Evolutionary conservation across 2,888 invertebrate genomes (phyloP).

Genomic region (Scaptomyza cyrtandrae): DNA sequence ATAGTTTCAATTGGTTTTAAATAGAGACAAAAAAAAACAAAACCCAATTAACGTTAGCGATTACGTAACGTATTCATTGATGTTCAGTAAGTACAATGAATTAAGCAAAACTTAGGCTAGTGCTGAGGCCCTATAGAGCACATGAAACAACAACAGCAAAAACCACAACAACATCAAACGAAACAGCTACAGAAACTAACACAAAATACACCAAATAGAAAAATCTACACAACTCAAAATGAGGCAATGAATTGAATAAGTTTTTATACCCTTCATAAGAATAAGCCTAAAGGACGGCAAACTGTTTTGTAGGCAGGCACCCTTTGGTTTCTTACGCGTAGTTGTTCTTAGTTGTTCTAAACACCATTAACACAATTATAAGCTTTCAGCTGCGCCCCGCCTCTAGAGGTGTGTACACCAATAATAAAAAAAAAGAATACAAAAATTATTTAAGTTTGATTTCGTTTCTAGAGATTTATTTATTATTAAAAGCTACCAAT

Average conservation of each 20-base stretch:
- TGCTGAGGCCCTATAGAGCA: slow-evolving; percentile 73
- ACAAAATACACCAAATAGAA: slow-evolving; percentile 14
- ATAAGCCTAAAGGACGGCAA: slow-evolving; percentile 52
- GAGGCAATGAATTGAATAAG: slow-evolving; percentile 46
- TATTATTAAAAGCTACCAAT: slow-evolving; percentile 68
- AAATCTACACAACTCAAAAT: slow-evolving; percentile 13
- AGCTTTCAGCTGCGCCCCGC: slow-evolving; percentile 31
- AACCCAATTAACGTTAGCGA: slow-evolving; percentile 31
- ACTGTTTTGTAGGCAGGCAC: slow-evolving; percentile 34
- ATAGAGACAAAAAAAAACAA: background rate
- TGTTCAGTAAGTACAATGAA: slow-evolving; percentile 66
- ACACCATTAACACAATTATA: slow-evolving; percentile 24
- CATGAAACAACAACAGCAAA: slow-evolving; percentile 32
- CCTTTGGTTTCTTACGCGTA: slow-evolving; percentile 19
- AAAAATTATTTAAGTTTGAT: slow-evolving; percentile 59
- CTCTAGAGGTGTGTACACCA: slow-evolving; percentile 29
- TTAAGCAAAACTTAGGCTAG: slow-evolving; percentile 51
- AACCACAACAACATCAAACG: slow-evolving; percentile 30
- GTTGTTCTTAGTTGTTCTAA: slow-evolving; percentile 7
- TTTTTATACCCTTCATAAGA: slow-evolving; percentile 75
- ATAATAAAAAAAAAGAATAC: background rate
- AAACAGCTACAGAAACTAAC: slow-evolving; percentile 10
- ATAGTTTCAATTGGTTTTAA: slow-evolving; percentile 36
- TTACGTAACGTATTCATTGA: slow-evolving; percentile 45
- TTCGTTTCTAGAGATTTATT: slow-evolving; percentile 66